Conservation (phyloP, 2,113 vertebrate genomes). For the Saiga tatarica region DNA sequence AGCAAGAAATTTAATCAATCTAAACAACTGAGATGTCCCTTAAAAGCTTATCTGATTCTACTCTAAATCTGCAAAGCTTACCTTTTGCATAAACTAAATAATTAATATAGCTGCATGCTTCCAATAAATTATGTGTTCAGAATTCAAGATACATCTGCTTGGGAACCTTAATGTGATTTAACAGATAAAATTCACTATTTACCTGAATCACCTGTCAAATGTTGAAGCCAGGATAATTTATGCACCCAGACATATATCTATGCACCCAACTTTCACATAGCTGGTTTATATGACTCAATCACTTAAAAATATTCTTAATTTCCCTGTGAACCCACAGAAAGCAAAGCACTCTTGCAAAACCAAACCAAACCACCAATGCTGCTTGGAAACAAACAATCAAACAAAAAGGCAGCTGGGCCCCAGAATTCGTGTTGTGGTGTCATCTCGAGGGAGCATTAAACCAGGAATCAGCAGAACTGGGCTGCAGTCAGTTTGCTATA, state of each 20-base stretch:
- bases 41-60: conserved; percentile 55
- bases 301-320: neutral
- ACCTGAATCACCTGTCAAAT: conserved; percentile 74
- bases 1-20: conserved; percentile 33
- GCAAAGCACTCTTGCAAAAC: conserved; percentile 20
- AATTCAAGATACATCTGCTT: conserved; percentile 54
- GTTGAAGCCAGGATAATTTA: conserved; percentile 71
- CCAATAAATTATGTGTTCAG: conserved; percentile 65
- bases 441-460: neutral
- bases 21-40: conserved; percentile 28
- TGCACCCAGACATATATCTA: neutral
- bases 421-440: neutral
- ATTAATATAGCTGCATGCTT: conserved; percentile 66
- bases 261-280: neutral
- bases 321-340: neutral
- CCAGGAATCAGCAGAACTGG: neutral
- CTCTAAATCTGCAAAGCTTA: conserved; percentile 51
- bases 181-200: conserved; percentile 68
- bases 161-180: conserved; percentile 69
- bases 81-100: conserved; percentile 68
- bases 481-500: neutral
- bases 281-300: neutral
- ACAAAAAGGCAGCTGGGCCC: neutral
- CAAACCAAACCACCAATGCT: neutral
- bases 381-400: neutral